Evolutionary conservation across 30 jellyfish, hydroid and myxozoan genomes (phyloP).

Genomic region (Aurelia aurita): DNA sequence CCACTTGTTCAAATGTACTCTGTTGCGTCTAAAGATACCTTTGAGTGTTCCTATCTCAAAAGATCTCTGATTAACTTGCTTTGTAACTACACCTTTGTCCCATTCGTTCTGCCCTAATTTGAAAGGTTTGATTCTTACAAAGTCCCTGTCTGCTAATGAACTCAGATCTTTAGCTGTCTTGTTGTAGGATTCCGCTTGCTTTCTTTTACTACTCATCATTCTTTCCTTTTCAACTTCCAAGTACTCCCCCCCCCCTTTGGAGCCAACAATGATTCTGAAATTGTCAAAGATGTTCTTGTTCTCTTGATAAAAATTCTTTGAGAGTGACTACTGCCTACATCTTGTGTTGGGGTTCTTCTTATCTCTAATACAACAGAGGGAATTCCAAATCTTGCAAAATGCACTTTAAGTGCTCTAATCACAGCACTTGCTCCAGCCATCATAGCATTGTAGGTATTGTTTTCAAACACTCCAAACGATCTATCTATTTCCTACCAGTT

Average conservation of each 20-base stretch:
- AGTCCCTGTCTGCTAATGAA: constrained; percentile 4
- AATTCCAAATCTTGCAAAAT: constrained; percentile 12
- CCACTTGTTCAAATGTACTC: no score
- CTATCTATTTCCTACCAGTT: constrained; percentile 34
- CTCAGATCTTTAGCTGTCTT: background rate
- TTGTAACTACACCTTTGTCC: constrained; percentile 2
- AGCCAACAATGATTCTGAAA: constrained; percentile 3
- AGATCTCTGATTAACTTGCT: constrained; percentile 18
- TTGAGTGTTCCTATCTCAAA: constrained; percentile 21
- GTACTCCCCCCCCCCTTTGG: background rate
- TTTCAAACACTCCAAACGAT: background rate
- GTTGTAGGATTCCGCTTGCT: background rate
- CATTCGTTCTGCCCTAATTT: constrained; percentile 21
- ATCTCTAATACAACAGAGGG: constrained; percentile 11
- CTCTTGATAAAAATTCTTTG: constrained; percentile 41
- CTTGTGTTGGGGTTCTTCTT: no score
- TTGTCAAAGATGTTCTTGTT: constrained; percentile 32
- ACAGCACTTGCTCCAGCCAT: no score
- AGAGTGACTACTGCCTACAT: constrained; percentile 20
- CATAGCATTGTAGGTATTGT: background rate
- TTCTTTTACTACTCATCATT: background rate
- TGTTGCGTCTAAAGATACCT: no score
- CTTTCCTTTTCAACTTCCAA: background rate
- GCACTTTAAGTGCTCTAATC: background rate
- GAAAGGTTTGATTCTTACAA: constrained; percentile 12